Base-by-base conservation (phyloP, 2,797 vertebrate species). In the Falco cherrug region DNA sequence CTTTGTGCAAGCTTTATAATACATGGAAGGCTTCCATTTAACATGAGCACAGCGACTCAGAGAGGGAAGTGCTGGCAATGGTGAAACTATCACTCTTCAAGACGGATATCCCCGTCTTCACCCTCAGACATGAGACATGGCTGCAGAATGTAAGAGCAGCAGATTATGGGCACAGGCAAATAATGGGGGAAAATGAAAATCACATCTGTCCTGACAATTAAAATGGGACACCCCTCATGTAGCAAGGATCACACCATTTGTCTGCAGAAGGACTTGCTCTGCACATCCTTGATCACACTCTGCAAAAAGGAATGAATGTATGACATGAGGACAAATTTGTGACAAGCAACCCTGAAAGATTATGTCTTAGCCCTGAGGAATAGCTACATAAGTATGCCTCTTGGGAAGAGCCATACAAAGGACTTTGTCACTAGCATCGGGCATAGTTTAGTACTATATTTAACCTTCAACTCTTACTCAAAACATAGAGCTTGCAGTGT, bases 161-260 rank as follows among this genome's bases (percentile, higher is more conserved):
- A 78, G 65, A 95, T 94, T 84, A 94, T 61, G 48, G 57, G 57
- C 0, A 0, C 84, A 75, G 53, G 87, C 77, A 95, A 91, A 90
- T 89, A 93, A 88, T 39, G 81, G 89, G 95, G 37, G 76, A 84
- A 95, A 96, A 93, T 95, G 79, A 95, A 96, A 95, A 93, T 70
- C 81, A 90, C 92, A 90, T 85, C 78, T 84, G 45, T 70, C 61
- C 73, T 81, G 85, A 71, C 91, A 94, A 95, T 95, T 94, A 93
- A 93, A 97, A 85, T 74, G 79, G 69, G 81, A 84, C 51, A 85
- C 76, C 76, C 89, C 92, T 97, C 89, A 70, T 39, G 51, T 84
- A 93, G 91, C 93, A 95, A 91, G 89, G 93, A 96, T 96, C 95
- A 94, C 89, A 93, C 57, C 82, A 88, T 95, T 94, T 96, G 84